Evolutionary conservation across 2,797 vertebrate genomes (phyloP), one percentile per base, ranked within the genome.

Genomic region (Pterois miles): DNA sequence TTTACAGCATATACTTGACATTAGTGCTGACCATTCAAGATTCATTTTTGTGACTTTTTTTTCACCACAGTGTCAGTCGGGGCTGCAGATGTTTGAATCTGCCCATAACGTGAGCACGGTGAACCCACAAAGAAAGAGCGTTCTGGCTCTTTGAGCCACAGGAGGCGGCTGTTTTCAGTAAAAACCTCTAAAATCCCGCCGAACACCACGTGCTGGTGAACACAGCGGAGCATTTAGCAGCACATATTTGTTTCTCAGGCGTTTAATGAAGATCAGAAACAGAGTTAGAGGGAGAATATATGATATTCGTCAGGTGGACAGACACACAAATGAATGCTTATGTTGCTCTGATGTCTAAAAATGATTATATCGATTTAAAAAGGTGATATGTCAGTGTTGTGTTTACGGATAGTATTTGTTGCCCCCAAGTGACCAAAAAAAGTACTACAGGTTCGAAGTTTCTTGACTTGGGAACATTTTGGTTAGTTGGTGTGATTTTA

Each of bases 11-110:
- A 11, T 54, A 6, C 31, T 76, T 65, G 2, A 31, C 14, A 77
- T 67, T 23, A 78, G 20, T 59, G 70, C 75, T 73, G 59, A 80
- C n/a, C 76, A 43, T 27, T 23, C n/a, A n/a, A n/a, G n/a, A n/a
- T n/a, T n/a, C n/a, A n/a, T n/a, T n/a, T n/a, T n/a, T n/a, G n/a
- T n/a, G n/a, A n/a, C n/a, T n/a, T n/a, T n/a, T n/a, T n/a, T n/a
- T n/a, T n/a, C n/a, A n/a, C n/a, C n/a, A n/a, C n/a, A n/a, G n/a
- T n/a, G n/a, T n/a, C n/a, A 12, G 10, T 43, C 9, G 25, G 25
- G 5, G 13, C 8, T 70, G 27, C 11, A 63, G n/a, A 9, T 6
- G 14, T 29, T 25, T 54, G 8, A 36, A 56, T n/a, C 6, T n/a
- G 38, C 38, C 16, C 38, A 14, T 40, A 40, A 40, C 16, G 38